Evolutionary conservation across 2,113 vertebrate species (phyloP).

Genomic region (Syrmaticus mikado): DNA sequence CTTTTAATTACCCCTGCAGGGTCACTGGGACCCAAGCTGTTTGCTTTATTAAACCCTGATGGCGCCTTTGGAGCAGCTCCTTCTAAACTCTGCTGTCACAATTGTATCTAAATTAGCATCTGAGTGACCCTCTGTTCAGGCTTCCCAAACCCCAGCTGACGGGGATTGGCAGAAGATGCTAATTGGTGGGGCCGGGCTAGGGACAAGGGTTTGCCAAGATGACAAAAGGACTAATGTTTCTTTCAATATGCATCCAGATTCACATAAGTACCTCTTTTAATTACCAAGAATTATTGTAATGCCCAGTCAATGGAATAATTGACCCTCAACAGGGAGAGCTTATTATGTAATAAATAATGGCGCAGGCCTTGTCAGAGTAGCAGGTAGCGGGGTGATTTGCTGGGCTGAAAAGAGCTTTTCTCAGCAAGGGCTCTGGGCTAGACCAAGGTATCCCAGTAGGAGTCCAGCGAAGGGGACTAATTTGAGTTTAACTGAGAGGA

Average conservation of each 20-base stretch:
- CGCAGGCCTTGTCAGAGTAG: constrained; percentile 69
- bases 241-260: constrained; percentile 81
- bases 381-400: constrained; percentile 73
- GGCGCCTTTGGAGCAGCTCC: constrained; percentile 74
- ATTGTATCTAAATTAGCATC: constrained; percentile 91
- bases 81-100: constrained; percentile 80
- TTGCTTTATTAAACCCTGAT: constrained; percentile 85
- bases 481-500: constrained; percentile 76
- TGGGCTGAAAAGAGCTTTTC: constrained; percentile 76
- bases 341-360: constrained; percentile 79
- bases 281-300: constrained; percentile 85
- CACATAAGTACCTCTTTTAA: constrained; percentile 84
- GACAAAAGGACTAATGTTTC: constrained; percentile 86
- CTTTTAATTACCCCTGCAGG: constrained; percentile 83
- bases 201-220: constrained; percentile 77
- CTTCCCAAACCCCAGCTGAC: constrained; percentile 79
- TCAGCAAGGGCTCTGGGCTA: constrained; percentile 70
- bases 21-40: constrained; percentile 81
- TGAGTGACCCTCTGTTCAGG: constrained; percentile 79
- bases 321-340: constrained; percentile 79
- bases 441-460: constrained; percentile 72
- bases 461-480: constrained; percentile 72
- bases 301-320: constrained; percentile 83
- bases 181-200: constrained; percentile 82
- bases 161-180: constrained; percentile 83